Evolutionary conservation across 2,113 vertebrate genomes (phyloP), one percentile per base, ranked within the genome.

Genomic region (Pavo muticus): DNA sequence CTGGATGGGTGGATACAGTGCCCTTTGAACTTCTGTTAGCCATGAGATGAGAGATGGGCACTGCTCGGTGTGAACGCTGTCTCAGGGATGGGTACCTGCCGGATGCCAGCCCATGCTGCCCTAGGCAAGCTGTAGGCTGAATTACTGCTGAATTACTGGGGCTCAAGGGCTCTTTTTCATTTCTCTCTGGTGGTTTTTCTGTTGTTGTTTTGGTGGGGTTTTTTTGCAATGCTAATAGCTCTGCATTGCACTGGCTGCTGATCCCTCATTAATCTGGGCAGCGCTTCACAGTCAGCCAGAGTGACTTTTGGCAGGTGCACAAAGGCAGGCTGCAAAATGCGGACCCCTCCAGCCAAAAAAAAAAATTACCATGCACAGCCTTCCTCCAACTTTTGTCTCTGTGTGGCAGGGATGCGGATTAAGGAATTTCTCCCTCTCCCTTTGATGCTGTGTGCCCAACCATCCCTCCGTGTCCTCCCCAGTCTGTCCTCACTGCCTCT

Each of bases 301-400:
- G 89, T 94, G 88, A 94, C 92, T 97, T 97, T 70, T 96, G 97
- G 96, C 97, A 97, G 97, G 87, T 92, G 72, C 93, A 97, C 94
- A 97, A 97, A 97, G 79, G 90, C 96, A 82, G 74, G 21, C 91
- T 87, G 74, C 1, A 0, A 85, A 79, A 90, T 0, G 0, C 87
- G 82, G 84, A 67, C 37, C 68, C 78, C 81, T 32, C 54, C 54
- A 57, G 52, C 67, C 0, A 0, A 52, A 85, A 47, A 85, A 79
- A 42, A 45, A 93, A 63, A 80, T 95, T 95, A 92, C 87, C 90
- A 94, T 94, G 90, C 9, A 0, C 56, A 76, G 89, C 78, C 75
- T 94, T 80, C 74, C 50, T 91, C 82, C 64, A 70, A 10, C 91
- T 91, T 94, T 88, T 91, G 85, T 91, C 79, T 91, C 91, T 91